phyloP scores from a whole-genome alignment of 1,140 invertebrate species.

The Mizuhopecten yessoensis region DNA sequence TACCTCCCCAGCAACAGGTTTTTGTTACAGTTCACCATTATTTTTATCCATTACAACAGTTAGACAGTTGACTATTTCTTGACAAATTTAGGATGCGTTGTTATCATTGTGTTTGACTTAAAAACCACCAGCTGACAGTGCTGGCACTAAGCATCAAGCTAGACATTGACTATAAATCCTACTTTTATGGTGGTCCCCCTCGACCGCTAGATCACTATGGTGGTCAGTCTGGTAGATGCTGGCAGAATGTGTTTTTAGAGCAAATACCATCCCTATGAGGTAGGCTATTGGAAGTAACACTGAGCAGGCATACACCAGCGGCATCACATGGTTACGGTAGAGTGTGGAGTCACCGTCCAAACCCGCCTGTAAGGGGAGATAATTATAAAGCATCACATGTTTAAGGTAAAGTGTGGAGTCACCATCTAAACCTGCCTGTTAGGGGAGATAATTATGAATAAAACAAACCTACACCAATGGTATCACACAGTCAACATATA shows the following conservation, averaged over 20 bases:
- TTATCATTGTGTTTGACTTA: no score
- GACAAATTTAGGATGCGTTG: no score
- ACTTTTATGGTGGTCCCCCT: constrained; percentile 11
- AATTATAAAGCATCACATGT: constrained; percentile 76
- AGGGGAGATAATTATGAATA: constrained; percentile 47
- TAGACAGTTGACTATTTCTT: no score
- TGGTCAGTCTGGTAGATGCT: constrained; percentile 76
- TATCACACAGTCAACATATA: no score
- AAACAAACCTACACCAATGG: no score
- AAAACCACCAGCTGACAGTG: no score
- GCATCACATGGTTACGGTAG: constrained; percentile 75
- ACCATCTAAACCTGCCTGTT: constrained; percentile 74
- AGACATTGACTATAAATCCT: background rate
- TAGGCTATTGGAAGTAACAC: constrained; percentile 78
- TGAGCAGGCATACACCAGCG: constrained; percentile 76
- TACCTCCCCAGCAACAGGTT: no score
- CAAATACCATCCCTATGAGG: constrained; percentile 79
- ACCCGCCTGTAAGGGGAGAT: constrained; percentile 70
- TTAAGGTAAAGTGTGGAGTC: constrained; percentile 73
- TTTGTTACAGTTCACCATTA: no score
- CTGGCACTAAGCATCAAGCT: no score
- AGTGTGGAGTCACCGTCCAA: constrained; percentile 73
- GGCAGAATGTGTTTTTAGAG: constrained; percentile 79
- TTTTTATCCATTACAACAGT: no score
- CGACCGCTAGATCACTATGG: constrained; percentile 53